These are phyloP conservation scores for Harpalus rubripes DNA, from an alignment of 2,888 invertebrate genomes.

Conservation along the genomic window DNA sequence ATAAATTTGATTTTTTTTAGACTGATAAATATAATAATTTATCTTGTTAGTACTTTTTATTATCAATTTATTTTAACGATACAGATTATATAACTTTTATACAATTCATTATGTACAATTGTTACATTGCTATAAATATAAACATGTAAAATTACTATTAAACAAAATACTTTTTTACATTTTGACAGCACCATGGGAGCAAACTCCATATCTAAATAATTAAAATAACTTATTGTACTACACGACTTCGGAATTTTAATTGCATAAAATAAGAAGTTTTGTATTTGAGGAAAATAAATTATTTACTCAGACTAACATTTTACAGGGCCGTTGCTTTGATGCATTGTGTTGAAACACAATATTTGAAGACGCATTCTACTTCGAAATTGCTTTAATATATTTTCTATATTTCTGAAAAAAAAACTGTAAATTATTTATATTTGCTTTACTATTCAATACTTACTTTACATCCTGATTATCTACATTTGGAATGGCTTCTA, in stretches of 20 bases:
- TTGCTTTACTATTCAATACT: slow-evolving; percentile 54
- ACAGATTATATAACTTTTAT: slow-evolving; percentile 62
- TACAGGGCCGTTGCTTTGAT: slow-evolving; percentile 62
- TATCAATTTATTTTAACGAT: slow-evolving; percentile 61
- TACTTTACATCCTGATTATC: slow-evolving; percentile 78
- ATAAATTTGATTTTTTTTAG: not conserved
- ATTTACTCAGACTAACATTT: slow-evolving; percentile 25
- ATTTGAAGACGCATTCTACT: slow-evolving; percentile 85
- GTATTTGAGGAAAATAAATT: slow-evolving; percentile 20
- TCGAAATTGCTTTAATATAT: slow-evolving; percentile 82
- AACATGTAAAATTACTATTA: slow-evolving; percentile 62
- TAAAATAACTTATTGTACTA: slow-evolving; percentile 52
- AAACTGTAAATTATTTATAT: slow-evolving; percentile 9
- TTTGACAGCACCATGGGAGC: slow-evolving; percentile 52
- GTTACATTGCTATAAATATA: slow-evolving; percentile 61
- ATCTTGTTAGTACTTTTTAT: slow-evolving; percentile 54
- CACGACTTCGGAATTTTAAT: slow-evolving; percentile 22
- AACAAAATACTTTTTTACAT: slow-evolving; percentile 52
- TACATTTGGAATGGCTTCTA: slow-evolving; percentile 86
- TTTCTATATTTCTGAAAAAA: slow-evolving; percentile 81
- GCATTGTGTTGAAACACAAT: slow-evolving; percentile 78
- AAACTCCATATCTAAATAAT: slow-evolving; percentile 39
- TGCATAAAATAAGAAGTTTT: slow-evolving; percentile 23
- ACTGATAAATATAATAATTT: not conserved
- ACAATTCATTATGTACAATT: slow-evolving; percentile 63